Evolutionary conservation across 2,113 vertebrate species (phyloP).

Genomic region (Mastomys coucha): DNA sequence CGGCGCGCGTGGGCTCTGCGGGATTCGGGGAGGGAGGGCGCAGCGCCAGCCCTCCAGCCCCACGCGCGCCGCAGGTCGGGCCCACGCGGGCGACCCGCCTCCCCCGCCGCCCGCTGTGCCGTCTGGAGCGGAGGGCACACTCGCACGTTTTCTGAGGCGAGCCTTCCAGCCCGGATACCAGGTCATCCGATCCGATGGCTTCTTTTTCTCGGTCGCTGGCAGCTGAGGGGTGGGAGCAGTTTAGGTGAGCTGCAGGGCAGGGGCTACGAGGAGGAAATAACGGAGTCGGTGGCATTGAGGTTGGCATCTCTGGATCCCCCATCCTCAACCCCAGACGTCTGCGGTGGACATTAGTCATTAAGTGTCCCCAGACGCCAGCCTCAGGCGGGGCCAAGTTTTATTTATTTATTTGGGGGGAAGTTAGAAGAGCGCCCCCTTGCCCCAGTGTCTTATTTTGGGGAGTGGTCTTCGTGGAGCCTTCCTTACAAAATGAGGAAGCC

Average conservation of each 20-base stretch:
- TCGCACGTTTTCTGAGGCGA: background rate
- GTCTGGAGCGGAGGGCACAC: background rate
- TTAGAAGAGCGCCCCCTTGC: background rate
- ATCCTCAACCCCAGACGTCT: background rate
- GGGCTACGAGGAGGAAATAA: background rate
- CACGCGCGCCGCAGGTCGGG: background rate
- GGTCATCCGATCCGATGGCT: background rate
- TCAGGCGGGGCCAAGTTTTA: background rate
- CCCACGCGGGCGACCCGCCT: background rate
- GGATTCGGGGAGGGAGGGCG: background rate
- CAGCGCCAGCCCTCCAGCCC: background rate
- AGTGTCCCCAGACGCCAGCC: background rate
- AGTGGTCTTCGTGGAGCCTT: background rate
- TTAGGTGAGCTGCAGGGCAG: background rate
- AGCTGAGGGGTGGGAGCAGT: background rate
- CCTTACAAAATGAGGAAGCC: background rate
- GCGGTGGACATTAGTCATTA: background rate
- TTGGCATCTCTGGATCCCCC: background rate
- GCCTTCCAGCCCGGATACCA: background rate
- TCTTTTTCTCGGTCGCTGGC: background rate
- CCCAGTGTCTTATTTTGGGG: background rate
- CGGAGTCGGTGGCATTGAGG: background rate
- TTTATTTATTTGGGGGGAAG: background rate
- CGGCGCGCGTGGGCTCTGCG: constrained; percentile 1
- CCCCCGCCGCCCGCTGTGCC: background rate